These are phyloP conservation scores for Tetragonisca angustula DNA, from an alignment of 2,888 invertebrate genomes.

Conservation along the genomic window DNA sequence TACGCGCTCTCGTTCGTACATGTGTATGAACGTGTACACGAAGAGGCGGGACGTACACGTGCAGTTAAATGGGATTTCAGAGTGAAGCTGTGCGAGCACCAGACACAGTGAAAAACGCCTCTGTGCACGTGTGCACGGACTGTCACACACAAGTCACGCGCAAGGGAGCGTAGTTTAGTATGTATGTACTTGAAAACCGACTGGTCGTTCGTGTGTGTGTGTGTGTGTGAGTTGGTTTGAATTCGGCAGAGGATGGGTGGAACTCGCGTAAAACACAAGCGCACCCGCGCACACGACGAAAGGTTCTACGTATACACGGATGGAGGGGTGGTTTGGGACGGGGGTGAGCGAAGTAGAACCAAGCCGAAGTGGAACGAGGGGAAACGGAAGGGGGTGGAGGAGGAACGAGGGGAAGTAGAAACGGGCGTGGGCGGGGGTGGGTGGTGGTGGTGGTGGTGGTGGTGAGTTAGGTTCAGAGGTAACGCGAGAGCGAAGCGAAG, in stretches of 20 bases:
- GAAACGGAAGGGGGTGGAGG: constrained; percentile 35
- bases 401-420: constrained; percentile 52
- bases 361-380: constrained; percentile 44
- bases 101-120: background rate
- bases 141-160: background rate
- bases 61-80: constrained; percentile 30
- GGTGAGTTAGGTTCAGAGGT: constrained; percentile 9
- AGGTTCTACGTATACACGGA: constrained; percentile 35
- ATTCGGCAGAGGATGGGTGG: constrained; percentile 52
- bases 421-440: constrained; percentile 36
- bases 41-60: background rate
- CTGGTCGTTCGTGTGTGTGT: background rate
- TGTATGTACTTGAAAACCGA: constrained; percentile 13
- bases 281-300: background rate
- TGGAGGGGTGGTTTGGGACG: background rate
- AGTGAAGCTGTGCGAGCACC: constrained; percentile 17
- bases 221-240: constrained; percentile 42
- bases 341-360: constrained; percentile 43
- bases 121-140: no score
- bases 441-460: background rate
- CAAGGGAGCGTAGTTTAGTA: constrained; percentile 1
- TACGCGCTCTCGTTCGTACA: background rate
- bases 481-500: constrained; percentile 14
- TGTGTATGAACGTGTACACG: background rate
- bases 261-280: constrained; percentile 36